Evolutionary conservation across 2,888 invertebrate species (phyloP), one percentile per base, ranked within the genome.

Genomic region (Xylophagus ater): DNA sequence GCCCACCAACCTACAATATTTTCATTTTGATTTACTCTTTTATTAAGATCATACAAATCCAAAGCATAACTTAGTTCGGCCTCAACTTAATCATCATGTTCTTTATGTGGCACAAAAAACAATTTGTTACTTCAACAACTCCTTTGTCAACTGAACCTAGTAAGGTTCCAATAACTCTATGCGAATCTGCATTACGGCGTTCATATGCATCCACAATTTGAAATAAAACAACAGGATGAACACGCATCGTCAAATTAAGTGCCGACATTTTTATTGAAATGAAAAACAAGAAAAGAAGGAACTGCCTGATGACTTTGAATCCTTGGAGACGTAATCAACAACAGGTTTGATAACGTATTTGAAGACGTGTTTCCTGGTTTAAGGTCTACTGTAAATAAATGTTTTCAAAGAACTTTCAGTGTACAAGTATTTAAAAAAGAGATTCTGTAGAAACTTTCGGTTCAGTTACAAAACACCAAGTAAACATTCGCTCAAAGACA

Each of bases 191-290:
- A 76, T 90, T 90, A 68, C 97, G 76, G 45, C 97, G 78, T 66
- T 98, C 97, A 55, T 86, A 97, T 0, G 97, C 92, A 64, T 98
- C 97, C 20, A 96, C 90, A 62, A 98, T 90, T 74, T 93, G 92
- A 69, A 96, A 94, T 60, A 97, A 78, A 50, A 97, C 97, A 42
- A 94, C 92, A 6, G 98, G 97, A 67, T 98, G 98, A 54, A 98
- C 80, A 63, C 82, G 85, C 37, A 92, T 88, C 54, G 76, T 77
- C 48, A 88, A 71, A 70, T 87, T 88, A 50, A 90, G n/a, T n/a
- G n/a, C n/a, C n/a, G n/a, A n/a, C n/a, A n/a, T n/a, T n/a, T n/a
- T n/a, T n/a, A n/a, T n/a, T n/a, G n/a, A n/a, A n/a, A n/a, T n/a
- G n/a, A n/a, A n/a, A n/a, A n/a, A n/a, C n/a, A n/a, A n/a, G n/a